Percentiles rank a stretch among this genome's conserved stretches.
phyloP scores from a whole-genome alignment of 1,140 invertebrate genomes.

The Caenorhabditis briggsae region DNA sequence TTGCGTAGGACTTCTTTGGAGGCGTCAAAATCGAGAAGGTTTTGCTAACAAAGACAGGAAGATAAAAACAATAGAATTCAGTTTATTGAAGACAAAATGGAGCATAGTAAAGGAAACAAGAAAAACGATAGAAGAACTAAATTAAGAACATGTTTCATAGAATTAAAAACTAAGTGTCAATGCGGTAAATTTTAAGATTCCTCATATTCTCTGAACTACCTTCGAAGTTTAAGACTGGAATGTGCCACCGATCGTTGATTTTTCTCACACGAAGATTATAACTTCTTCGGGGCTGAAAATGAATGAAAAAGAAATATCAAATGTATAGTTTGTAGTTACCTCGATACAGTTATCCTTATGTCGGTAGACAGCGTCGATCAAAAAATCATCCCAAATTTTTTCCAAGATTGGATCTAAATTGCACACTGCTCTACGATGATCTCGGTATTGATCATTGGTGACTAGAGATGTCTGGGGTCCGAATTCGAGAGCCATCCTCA shows the following conservation, averaged over 20 bases:
- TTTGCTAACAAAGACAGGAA: no score
- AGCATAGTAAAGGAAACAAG: no score
- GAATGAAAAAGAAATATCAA: neutral
- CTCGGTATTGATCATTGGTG: slow-evolving; percentile 12
- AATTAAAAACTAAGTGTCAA: neutral
- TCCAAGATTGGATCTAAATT: neutral
- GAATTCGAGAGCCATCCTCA: slow-evolving; percentile 20
- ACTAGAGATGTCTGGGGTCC: slow-evolving; percentile 6
- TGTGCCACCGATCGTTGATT: neutral
- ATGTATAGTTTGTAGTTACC: neutral
- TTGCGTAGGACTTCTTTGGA: slow-evolving; percentile 14
- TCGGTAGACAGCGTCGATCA: neutral
- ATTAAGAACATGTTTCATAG: no score
- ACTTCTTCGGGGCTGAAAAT: neutral
- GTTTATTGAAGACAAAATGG: no score
- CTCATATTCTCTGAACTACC: neutral
- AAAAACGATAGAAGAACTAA: no score
- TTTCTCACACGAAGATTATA: neutral
- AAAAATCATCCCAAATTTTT: slow-evolving; percentile 16
- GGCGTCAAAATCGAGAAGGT: neutral
- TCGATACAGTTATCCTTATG: neutral
- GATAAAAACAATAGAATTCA: no score
- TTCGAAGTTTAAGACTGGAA: slow-evolving; percentile 20
- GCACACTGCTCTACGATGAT: slow-evolving; percentile 14
- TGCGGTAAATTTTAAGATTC: neutral